These are phyloP conservation scores for Babyrousa celebensis DNA, from an alignment of 2,797 vertebrate species.

Conservation along the genomic window DNA sequence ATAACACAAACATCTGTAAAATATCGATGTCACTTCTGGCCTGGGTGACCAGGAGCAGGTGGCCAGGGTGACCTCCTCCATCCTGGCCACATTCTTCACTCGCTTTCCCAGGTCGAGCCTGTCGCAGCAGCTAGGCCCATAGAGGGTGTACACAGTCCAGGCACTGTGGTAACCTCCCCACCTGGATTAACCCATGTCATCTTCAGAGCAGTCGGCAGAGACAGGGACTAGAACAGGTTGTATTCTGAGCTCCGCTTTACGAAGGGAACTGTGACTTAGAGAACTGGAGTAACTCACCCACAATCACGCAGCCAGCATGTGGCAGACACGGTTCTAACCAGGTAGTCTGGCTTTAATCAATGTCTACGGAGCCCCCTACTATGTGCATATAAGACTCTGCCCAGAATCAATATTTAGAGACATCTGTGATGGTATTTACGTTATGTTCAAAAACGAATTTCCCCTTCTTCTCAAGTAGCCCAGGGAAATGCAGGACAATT, in stretches of 20 bases:
- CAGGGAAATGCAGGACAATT: neutral
- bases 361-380: conserved; percentile 10
- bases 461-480: neutral
- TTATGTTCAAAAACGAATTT: conserved; percentile 29
- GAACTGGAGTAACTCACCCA: neutral
- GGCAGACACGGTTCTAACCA: neutral
- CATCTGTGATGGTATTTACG: neutral
- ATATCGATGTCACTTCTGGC: neutral
- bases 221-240: neutral
- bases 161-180: neutral
- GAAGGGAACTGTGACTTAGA: neutral
- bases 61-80: neutral
- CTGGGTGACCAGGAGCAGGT: neutral
- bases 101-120: neutral
- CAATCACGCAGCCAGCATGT: neutral
- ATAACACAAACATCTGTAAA: neutral
- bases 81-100: neutral
- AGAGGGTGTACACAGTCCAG: neutral
- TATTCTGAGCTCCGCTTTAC: neutral
- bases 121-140: neutral
- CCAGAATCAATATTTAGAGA: neutral
- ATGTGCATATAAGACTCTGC: neutral
- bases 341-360: neutral
- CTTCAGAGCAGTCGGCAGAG: neutral
- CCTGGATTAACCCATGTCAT: neutral